A percentile compares a stretch with the other conserved stretches of the same genome.
Evolutionary conservation across 2,797 vertebrate genomes (phyloP).

Genomic region (Syncerus caffer): DNA sequence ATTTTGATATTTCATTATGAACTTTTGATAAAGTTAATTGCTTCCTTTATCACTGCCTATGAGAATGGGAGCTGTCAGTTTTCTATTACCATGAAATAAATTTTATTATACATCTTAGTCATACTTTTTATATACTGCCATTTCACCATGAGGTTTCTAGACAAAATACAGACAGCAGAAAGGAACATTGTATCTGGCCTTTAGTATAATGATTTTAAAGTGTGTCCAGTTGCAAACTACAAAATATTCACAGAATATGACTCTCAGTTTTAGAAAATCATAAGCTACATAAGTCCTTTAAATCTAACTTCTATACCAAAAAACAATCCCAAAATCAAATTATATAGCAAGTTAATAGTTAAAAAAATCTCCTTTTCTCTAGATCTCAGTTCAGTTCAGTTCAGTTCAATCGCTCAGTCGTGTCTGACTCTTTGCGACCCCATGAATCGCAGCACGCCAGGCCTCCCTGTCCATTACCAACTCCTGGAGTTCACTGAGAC

Average conservation of each 20-base stretch:
- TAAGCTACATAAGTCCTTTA: neutral
- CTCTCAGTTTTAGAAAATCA: conserved; percentile 10
- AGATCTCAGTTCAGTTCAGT: too few relatives aligned
- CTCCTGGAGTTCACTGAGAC: too few relatives aligned
- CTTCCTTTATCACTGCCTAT: neutral
- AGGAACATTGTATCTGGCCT: neutral
- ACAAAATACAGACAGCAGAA: conserved; percentile 9
- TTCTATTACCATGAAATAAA: neutral
- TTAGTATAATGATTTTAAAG: conserved; percentile 25
- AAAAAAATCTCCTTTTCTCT: neutral
- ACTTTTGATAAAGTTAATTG: neutral
- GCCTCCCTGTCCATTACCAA: too few relatives aligned
- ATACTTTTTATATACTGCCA: neutral
- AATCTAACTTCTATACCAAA: neutral
- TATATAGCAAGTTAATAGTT: neutral
- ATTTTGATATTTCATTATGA: neutral
- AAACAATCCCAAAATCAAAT: neutral
- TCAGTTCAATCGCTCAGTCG: too few relatives aligned
- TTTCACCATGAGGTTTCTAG: neutral
- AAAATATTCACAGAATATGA: neutral
- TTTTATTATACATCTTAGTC: neutral
- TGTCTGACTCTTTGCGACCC: too few relatives aligned
- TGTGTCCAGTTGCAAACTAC: neutral
- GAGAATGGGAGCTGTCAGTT: neutral
- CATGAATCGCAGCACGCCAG: too few relatives aligned